Evolutionary conservation across 2,113 vertebrate species (phyloP).

Genomic region (Patagioenas fasciata): DNA sequence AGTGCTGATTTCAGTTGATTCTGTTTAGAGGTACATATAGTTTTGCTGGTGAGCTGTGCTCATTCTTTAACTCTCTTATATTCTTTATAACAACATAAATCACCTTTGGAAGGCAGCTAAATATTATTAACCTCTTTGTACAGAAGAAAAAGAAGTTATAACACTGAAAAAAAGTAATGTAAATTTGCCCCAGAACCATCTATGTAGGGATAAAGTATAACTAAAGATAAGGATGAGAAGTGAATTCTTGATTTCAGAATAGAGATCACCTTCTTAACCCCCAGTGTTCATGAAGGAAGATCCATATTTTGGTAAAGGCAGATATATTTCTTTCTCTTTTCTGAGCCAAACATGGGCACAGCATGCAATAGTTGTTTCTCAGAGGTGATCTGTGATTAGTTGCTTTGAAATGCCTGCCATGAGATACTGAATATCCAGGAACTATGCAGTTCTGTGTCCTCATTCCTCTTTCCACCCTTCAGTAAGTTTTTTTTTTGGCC

Average conservation of each 20-base stretch:
- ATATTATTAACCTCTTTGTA: background rate
- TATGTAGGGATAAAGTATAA: background rate
- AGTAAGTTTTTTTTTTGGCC: fast-evolving
- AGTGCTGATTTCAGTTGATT: constrained; percentile 69
- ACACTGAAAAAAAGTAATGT: background rate
- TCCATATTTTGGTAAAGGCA: background rate
- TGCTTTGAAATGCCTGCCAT: background rate
- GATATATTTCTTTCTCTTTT: background rate
- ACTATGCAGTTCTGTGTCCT: background rate
- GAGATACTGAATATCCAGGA: background rate
- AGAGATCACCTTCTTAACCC: background rate
- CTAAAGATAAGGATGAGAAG: background rate
- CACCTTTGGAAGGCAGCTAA: background rate
- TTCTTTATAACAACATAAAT: background rate
- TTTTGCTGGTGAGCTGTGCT: constrained; percentile 33
- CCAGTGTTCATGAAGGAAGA: background rate
- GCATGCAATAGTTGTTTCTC: background rate
- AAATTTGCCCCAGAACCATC: background rate
- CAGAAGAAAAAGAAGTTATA: background rate
- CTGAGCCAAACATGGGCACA: background rate
- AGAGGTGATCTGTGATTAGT: background rate
- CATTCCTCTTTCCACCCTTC: background rate
- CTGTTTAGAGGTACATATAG: constrained; percentile 66
- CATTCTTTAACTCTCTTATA: constrained; percentile 1
- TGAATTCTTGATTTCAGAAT: background rate